These are phyloP conservation scores for Melanotaenia parkinsoni DNA, from an alignment of 2,797 vertebrate genomes.

Conservation along the genomic window DNA sequence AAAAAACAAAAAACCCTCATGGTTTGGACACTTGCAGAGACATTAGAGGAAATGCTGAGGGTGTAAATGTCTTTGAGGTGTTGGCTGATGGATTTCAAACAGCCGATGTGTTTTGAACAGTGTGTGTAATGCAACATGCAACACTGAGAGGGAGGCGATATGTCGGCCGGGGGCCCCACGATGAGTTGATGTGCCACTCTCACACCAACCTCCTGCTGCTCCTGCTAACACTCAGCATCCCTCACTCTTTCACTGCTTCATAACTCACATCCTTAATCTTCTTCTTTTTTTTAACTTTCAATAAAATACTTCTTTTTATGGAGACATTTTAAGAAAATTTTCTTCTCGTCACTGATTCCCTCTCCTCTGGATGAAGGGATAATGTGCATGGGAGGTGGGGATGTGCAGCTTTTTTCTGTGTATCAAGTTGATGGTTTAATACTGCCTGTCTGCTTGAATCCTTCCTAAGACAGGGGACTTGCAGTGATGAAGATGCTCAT, in stretches of 20 bases:
- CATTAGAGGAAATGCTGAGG: constrained; percentile 14
- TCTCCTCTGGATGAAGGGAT: constrained; percentile 56
- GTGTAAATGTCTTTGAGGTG: constrained; percentile 59
- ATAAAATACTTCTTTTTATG: constrained; percentile 7
- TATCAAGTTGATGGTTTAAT: constrained; percentile 48
- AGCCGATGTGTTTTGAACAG: background rate
- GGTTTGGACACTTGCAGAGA: constrained; percentile 28
- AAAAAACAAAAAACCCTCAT: background rate
- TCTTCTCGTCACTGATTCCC: constrained; percentile 41
- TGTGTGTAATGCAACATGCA: constrained; percentile 48
- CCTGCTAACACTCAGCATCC: background rate
- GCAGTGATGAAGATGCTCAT: constrained; percentile 79
- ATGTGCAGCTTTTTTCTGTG: constrained; percentile 29
- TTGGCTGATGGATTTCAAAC: constrained; percentile 56
- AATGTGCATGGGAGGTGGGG: constrained; percentile 52
- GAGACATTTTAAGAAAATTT: constrained; percentile 51
- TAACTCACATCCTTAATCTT: constrained; percentile 5
- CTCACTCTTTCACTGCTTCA: background rate
- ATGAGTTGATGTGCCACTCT: constrained; percentile 11
- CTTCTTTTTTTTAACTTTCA: constrained; percentile 23
- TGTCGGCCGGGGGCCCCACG: constrained; percentile 15
- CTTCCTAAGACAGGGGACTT: constrained; percentile 54
- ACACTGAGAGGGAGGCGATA: constrained; percentile 39
- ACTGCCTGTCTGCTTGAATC: constrained; percentile 51
- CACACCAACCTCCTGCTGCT: constrained; percentile 20